Evolutionary conservation across 2,797 vertebrate genomes (phyloP).

Genomic region (Myotis vivesi): DNA sequence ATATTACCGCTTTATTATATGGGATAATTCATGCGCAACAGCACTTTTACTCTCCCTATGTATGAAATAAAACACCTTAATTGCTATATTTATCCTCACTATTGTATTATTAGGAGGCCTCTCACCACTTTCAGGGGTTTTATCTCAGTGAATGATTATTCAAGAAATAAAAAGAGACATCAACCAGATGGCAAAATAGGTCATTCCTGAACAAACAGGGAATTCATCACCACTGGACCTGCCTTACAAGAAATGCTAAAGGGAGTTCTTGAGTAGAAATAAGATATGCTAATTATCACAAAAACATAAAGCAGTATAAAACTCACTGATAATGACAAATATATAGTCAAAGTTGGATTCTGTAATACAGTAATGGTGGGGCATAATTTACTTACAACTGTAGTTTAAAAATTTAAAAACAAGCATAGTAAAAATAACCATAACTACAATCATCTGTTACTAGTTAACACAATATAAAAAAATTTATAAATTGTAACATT

Average conservation of each 20-base stretch:
- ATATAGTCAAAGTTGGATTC: not conserved
- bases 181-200: not conserved
- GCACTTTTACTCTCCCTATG: not conserved
- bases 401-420: not conserved
- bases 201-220: not conserved
- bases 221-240: not conserved
- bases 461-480: not conserved
- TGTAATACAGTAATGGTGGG: not conserved
- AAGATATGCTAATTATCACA: not conserved
- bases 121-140: not conserved
- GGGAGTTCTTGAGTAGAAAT: not conserved
- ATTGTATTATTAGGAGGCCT: not conserved
- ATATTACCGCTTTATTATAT: too few relatives aligned
- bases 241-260: not conserved
- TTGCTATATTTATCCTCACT: not conserved
- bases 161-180: slow-evolving; percentile 48
- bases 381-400: not conserved
- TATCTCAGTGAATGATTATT: slow-evolving; percentile 14
- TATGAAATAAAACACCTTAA: not conserved
- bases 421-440: not conserved
- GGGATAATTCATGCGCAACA: not conserved
- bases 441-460: not conserved
- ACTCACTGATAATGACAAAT: not conserved
- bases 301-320: not conserved
- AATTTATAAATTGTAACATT: not conserved